These are phyloP conservation scores for Thera britannica DNA, from an alignment of 2,888 invertebrate species.

Conservation along the genomic window DNA sequence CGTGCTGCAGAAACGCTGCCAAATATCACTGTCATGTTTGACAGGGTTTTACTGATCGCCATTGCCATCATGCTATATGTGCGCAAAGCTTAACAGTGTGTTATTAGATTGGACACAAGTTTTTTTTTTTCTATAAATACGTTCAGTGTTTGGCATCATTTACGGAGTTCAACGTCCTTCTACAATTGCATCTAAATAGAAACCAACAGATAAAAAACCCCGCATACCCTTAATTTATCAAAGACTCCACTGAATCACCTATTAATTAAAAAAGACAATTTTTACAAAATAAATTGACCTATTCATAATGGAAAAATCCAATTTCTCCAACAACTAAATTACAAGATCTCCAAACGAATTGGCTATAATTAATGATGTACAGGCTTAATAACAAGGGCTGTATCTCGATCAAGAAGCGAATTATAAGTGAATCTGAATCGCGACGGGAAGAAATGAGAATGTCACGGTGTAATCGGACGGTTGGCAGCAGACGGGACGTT, in stretches of 20 bases:
- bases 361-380: conserved; percentile 73
- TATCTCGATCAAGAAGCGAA: conserved; percentile 73
- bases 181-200: too few relatives aligned
- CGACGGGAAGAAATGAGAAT: conserved; percentile 71
- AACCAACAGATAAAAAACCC: too few relatives aligned
- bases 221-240: too few relatives aligned
- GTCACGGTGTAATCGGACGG: conserved; percentile 80
- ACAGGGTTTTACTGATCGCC: too few relatives aligned
- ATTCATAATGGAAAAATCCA: conserved; percentile 6
- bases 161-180: too few relatives aligned
- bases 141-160: too few relatives aligned
- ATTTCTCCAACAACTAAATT: conserved; percentile 24
- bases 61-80: too few relatives aligned
- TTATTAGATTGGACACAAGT: too few relatives aligned
- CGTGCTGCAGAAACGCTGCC: too few relatives aligned
- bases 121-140: too few relatives aligned
- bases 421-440: conserved; percentile 72
- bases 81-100: too few relatives aligned
- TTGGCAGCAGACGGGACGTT: conserved; percentile 70
- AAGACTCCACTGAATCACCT: background rate
- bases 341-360: conserved; percentile 38
- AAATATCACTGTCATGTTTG: too few relatives aligned
- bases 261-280: background rate
- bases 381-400: conserved; percentile 68
- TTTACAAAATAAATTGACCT: background rate